Percentiles rank a stretch among this genome's conserved stretches.
These are phyloP conservation scores for Chrysina gloriosa DNA, from an alignment of 2,888 invertebrate genomes.

Conservation along the genomic window DNA sequence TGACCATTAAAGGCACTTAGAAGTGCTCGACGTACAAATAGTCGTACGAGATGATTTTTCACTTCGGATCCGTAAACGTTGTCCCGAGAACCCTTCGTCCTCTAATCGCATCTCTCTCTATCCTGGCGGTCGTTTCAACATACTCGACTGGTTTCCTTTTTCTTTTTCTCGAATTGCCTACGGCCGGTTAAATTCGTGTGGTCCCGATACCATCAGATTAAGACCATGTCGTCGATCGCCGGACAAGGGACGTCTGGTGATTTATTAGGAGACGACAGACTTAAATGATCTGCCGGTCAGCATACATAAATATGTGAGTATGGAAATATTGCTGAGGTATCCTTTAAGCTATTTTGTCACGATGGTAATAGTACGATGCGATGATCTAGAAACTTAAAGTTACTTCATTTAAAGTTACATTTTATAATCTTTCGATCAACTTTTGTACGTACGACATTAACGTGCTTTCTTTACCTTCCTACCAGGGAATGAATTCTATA, in stretches of 20 bases:
- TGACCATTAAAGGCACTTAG: conserved; percentile 38
- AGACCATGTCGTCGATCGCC: conserved; percentile 20
- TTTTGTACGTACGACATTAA: too few relatives aligned
- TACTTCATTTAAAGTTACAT: too few relatives aligned
- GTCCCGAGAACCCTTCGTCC: conserved; percentile 4
- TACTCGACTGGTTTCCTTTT: neutral
- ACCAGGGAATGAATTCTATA: too few relatives aligned
- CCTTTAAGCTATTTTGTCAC: too few relatives aligned
- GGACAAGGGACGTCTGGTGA: conserved; percentile 4
- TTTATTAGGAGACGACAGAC: conserved; percentile 7
- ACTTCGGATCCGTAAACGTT: conserved; percentile 20
- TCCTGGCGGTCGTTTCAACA: neutral
- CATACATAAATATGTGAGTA: neutral
- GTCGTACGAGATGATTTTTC: conserved; percentile 29
- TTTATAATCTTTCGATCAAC: too few relatives aligned
- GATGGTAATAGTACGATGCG: too few relatives aligned
- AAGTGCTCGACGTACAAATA: conserved; percentile 32
- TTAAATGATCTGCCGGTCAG: conserved; percentile 1
- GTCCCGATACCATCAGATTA: conserved; percentile 19
- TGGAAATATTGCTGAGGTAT: too few relatives aligned
- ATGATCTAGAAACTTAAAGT: too few relatives aligned
- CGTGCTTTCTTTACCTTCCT: too few relatives aligned
- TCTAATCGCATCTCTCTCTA: conserved; percentile 5
- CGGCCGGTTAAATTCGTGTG: conserved; percentile 20
- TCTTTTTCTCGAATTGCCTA: conserved; percentile 4